Conservation (phyloP, 2,113 vertebrate species). For the Lasiurus cinereus region DNA sequence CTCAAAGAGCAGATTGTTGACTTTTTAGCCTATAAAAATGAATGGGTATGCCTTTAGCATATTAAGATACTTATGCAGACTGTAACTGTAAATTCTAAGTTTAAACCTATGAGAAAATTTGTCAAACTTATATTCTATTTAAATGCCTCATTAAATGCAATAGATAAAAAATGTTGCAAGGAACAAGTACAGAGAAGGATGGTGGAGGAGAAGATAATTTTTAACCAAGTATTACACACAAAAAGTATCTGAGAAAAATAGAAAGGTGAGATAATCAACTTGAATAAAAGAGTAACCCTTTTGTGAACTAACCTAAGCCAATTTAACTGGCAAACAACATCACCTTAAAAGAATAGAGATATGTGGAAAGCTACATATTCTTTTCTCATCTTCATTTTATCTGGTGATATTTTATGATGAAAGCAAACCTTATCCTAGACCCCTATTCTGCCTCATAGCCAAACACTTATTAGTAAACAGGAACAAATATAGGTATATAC, state of each 20-base stretch:
- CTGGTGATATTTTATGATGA: conserved; percentile 1
- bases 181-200: background rate
- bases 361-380: background rate
- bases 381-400: background rate
- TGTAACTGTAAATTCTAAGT: conserved; percentile 70
- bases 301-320: background rate
- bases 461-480: background rate
- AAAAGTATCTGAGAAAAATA: background rate
- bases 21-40: conserved; percentile 74
- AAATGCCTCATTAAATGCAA: conserved; percentile 22
- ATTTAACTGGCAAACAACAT: background rate
- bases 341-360: background rate
- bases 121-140: background rate
- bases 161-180: background rate
- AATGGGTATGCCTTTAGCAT: conserved; percentile 8
- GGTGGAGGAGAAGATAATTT: conserved; percentile 5
- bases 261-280: background rate
- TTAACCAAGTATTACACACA: background rate
- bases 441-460: background rate
- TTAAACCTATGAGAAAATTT: conserved; percentile 47
- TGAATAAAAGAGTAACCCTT: background rate
- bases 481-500: background rate
- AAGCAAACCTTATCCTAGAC: background rate
- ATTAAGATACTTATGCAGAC: conserved; percentile 41
- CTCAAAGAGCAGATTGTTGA: background rate